phyloP scores from a whole-genome alignment of 1,140 invertebrate species.

The Drosophila pectinifera region DNA sequence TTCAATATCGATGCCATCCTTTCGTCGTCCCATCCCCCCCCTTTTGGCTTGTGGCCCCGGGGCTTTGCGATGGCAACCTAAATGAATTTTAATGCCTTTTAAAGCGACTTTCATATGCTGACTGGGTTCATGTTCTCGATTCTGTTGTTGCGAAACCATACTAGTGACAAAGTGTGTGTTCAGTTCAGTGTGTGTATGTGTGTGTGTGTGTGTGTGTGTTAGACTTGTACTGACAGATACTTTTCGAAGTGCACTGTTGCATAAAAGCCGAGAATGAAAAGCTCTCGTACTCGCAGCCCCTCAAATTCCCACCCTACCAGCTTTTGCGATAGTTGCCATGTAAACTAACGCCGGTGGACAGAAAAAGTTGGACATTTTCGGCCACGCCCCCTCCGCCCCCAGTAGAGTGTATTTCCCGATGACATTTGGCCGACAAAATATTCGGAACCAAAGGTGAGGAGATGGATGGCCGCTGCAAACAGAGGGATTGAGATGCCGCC shows the following conservation, averaged over 20 bases:
- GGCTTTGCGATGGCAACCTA: constrained; percentile 59
- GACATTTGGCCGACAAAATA: constrained; percentile 58
- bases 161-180: constrained; percentile 41
- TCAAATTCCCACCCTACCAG: constrained; percentile 1
- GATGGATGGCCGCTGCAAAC: constrained; percentile 3
- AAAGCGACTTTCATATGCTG: constrained; percentile 73
- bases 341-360: constrained; percentile 51
- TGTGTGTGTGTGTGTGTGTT: constrained; percentile 11
- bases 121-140: constrained; percentile 35
- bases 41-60: constrained; percentile 19
- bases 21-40: neutral
- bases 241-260: constrained; percentile 76
- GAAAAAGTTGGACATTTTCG: constrained; percentile 40
- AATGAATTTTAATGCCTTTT: constrained; percentile 81
- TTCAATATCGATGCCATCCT: constrained; percentile 74
- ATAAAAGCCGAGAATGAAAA: constrained; percentile 79
- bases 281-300: constrained; percentile 37
- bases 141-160: constrained; percentile 61
- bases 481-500: constrained; percentile 6
- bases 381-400: constrained; percentile 38
- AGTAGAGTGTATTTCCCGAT: constrained; percentile 23
- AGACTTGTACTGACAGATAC: constrained; percentile 52
- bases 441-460: constrained; percentile 26
- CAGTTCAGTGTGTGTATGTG: too few species aligned
- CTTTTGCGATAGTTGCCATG: constrained; percentile 40